Base-by-base conservation (phyloP, 2,888 invertebrate genomes). In the Penaeus monodon region DNA sequence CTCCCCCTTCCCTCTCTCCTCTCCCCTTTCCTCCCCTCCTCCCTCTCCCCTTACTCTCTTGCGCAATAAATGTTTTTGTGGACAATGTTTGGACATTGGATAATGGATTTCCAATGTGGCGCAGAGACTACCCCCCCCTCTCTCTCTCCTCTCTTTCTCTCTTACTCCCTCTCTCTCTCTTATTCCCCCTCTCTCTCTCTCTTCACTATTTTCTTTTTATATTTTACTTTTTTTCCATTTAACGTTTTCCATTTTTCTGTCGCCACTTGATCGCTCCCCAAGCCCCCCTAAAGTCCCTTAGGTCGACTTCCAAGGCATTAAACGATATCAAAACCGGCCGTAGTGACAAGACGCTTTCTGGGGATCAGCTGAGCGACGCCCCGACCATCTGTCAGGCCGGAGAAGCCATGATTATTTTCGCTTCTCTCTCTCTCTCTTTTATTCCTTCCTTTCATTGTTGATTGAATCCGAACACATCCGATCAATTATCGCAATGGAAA, bases 21-120 rank as follows among this genome's bases (percentile, higher is more conserved):
- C 49, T 20, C 38, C 27, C 22, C 14, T 57, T 44, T n/a, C 49
- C 49, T 24, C 14, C 77, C 24, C 22, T n/a, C 44, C 57, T 49
- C 57, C 77, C 57, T 49, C n/a, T 20, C 57, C 24, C 27, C 49
- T 49, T n/a, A 14, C 49, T 49, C 44, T 22, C 22, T 17, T 24
- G 22, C 49, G 44, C 44, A 77, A 77, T 77, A 77, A 77, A 38
- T 73, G 73, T 73, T 73, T 73, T 73, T 27, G 73, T 73, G 73
- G 73, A 17, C 14, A 17, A 17, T 73, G 73, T 73, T 27, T 73
- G 73, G 73, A 73, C 73, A 73, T 73, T 73, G 73, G 73, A 33
- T 73, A 73, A 73, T 73, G 73, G 73, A 73, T 73, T 73, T 73
- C 77, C 77, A 77, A 77, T 49, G 49, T 49, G 49, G 77, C 77